These are phyloP conservation scores for Machaerirhynchus nigripectus DNA, from an alignment of 2,113 vertebrate genomes.

Conservation along the genomic window DNA sequence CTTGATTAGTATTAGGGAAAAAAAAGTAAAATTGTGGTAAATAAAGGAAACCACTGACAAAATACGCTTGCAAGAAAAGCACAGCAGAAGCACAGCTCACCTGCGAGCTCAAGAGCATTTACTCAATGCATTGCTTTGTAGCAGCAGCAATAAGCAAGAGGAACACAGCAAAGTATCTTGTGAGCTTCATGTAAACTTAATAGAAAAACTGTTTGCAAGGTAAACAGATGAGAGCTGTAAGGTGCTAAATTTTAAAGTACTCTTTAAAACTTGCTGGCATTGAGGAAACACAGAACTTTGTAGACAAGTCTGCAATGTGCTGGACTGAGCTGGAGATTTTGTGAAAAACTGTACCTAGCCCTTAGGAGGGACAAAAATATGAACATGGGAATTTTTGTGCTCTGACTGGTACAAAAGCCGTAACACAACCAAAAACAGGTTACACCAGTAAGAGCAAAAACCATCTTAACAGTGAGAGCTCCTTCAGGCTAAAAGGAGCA, in stretches of 20 bases:
- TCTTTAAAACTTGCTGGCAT: not conserved
- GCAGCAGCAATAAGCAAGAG: not conserved
- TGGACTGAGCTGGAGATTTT: not conserved
- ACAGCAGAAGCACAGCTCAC: constrained; percentile 9
- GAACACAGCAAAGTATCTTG: not conserved
- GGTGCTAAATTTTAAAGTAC: not conserved
- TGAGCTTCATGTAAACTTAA: not conserved
- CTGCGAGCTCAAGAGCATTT: not conserved
- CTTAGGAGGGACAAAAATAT: not conserved
- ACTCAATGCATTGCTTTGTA: not conserved
- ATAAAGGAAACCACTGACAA: not conserved
- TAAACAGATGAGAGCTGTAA: not conserved
- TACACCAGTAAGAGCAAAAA: constrained; percentile 52
- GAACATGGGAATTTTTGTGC: constrained; percentile 28
- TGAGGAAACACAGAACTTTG: not conserved
- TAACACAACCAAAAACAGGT: constrained; percentile 52
- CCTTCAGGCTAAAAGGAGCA: constrained; percentile 65
- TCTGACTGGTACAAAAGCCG: constrained; percentile 51
- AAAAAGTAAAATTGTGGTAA: not conserved
- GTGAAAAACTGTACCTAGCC: not conserved
- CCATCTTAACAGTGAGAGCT: constrained; percentile 55
- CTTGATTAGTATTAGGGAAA: not conserved
- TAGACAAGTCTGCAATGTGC: not conserved
- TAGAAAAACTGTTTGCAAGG: not conserved
- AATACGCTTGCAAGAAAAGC: not conserved